Percentiles rank a stretch among this genome's conserved stretches.
Evolutionary conservation across 2,113 vertebrate genomes (phyloP).

Genomic region (Sterrhoptilus dennistouni): DNA sequence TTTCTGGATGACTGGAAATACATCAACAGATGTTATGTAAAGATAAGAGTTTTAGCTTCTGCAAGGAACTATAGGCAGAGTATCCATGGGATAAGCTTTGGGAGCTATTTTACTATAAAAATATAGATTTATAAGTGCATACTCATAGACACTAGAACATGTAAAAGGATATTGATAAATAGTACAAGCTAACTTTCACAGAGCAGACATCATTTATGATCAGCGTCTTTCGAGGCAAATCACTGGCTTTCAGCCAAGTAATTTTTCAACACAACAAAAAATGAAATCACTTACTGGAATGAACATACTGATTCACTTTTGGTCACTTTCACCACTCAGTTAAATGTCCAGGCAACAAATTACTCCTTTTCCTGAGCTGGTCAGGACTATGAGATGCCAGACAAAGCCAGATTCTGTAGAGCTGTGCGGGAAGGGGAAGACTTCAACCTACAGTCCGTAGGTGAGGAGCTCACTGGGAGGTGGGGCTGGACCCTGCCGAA

Average conservation of each 20-base stretch:
- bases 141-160: neutral
- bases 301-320: slow-evolving; percentile 8
- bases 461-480: neutral
- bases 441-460: rapidly evolving
- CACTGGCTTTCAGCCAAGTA: neutral
- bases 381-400: neutral
- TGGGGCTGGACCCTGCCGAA: neutral
- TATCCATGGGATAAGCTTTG: neutral
- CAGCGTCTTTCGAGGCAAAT: neutral
- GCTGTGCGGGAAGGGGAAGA: neutral
- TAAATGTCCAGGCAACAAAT: neutral
- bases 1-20: neutral
- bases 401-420: neutral
- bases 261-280: neutral
- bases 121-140: neutral
- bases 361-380: slow-evolving; percentile 35
- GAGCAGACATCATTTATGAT: neutral
- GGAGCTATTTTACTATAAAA: neutral
- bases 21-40: neutral
- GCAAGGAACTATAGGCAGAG: neutral
- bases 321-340: neutral
- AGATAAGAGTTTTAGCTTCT: neutral
- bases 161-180: neutral
- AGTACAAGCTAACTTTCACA: neutral
- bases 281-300: slow-evolving; percentile 50